Base-by-base conservation (phyloP, 1,140 invertebrate genomes). In the Panagrolaimus sp. region DNA sequence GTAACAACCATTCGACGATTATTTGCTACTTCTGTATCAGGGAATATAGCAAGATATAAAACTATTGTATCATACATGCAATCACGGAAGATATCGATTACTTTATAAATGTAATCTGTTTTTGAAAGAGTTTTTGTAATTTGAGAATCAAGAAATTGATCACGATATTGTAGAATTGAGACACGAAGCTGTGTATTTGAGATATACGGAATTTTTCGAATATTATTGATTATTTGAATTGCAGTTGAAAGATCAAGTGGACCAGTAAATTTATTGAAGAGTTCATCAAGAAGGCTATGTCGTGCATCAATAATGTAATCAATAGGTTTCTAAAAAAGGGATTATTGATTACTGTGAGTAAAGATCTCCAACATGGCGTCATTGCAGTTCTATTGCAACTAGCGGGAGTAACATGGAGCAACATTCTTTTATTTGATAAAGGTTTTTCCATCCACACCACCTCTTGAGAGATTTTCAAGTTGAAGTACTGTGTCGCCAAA, bases 1-100 rank as follows among this genome's bases (percentile, higher is more conserved):
- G 51, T 57, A 7, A 62, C 51, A 27, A 69, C 46, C 66, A 69
- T 23, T 27, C 70, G 68, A 25, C 64, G 65, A n/a, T n/a, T n/a
- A n/a, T n/a, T n/a, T n/a, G n/a, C n/a, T 20, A 74, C 63, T 46
- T 81, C 81, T 9, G 70, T 69, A 46, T 83, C 78, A 9, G 79
- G 79, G 44, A 81, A 81, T n/a, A 81, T 82, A 16, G 79, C 82
- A 16, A 83, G 71, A 67, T 82, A 81, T 9, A 81, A 70, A 13
- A 81, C 82, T 43, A 81, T 82, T 9, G 79, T 81, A 57, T 81
- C 79, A 57, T 81, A 82, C 79, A 81, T 81, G 66, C 81, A 79
- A 44, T 82, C 78, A 45, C 81, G 57, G 66, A 79, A 81, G 23
- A 80, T 65, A 27, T 81, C 81, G 47, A 81, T 82, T 0, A 78